A percentile compares a stretch with the other conserved stretches of the same genome.
Conservation (phyloP, 1,140 invertebrate species). For the Eupristina koningsbergeri region DNA sequence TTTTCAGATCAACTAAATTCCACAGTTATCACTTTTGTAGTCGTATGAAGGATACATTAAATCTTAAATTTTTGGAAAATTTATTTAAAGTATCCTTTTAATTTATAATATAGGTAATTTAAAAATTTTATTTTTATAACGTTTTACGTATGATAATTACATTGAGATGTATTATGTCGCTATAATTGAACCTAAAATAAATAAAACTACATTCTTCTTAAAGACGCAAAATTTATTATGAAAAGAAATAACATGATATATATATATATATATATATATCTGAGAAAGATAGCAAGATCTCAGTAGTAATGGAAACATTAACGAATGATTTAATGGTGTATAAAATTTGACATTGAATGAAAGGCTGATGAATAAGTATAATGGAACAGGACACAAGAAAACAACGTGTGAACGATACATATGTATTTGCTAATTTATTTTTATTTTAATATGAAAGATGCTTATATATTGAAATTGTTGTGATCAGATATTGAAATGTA, state of each 20-base stretch:
- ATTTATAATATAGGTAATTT: too few species aligned
- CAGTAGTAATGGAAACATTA: not conserved
- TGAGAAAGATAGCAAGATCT: not conserved
- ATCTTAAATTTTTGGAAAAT: too few species aligned
- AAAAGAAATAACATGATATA: not conserved
- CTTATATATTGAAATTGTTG: too few species aligned
- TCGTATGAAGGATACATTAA: too few species aligned
- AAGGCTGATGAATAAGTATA: slow-evolving; percentile 15
- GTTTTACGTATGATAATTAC: too few species aligned
- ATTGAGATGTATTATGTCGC: too few species aligned
- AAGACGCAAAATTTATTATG: not conserved
- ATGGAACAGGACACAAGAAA: not conserved
- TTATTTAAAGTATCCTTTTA: too few species aligned
- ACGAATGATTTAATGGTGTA: slow-evolving; percentile 24
- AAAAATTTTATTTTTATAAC: too few species aligned
- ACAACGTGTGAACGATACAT: not conserved
- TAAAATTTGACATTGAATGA: slow-evolving; percentile 48
- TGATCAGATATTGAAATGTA: too few species aligned
- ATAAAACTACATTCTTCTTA: not conserved
- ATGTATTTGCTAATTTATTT: not conserved
- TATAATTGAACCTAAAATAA: not conserved
- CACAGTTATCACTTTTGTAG: too few species aligned
- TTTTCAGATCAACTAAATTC: too few species aligned
- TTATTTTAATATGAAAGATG: not conserved
- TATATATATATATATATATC: not conserved